Base-by-base conservation (phyloP, 2,888 invertebrate genomes). In the Papilio elwesi region DNA sequence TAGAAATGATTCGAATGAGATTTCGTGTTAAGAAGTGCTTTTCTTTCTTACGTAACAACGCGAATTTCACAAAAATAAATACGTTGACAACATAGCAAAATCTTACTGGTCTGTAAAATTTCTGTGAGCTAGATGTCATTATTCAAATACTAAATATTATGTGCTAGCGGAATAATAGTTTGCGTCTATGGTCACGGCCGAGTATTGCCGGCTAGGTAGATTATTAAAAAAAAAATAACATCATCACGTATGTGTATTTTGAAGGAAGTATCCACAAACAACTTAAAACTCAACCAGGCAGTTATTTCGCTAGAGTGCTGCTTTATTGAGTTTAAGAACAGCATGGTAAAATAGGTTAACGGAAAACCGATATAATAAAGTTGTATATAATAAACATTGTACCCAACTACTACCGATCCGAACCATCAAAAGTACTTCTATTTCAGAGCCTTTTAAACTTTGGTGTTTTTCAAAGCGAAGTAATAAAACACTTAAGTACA, bases 271-370 rank as follows among this genome's bases (percentile, higher is more conserved):
- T 59, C 57, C 36, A 59, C 9, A n/a, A 36, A 38, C 3, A 59
- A 38, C 12, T 59, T 59, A 55, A 67, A 36, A 47, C 12, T 68
- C 48, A 57, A 57, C 15, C 68, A 48, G 48, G 15, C 57, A 48
- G 48, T 64, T 70, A 65, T 70, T 38, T 55, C 55, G 26, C 36
- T 26, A 36, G 38, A 73, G 68, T 68, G 64, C 63, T 64, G 13
- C 8, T 73, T 73, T 69, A 73, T 73, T 65, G 57, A 73, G 73
- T 73, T 73, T 51, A 69, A 55, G 64, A 68, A 73, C 65, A 68
- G 64, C 64, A 57, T 69, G 68, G 49, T 65, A 38, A 73, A 72
- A 73, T 57, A 65, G 73, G 73, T 69, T 73, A 73, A 69, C 68
- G 68, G 65, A 15, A 65, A 69, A 69, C 68, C 63, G 68, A 68